Conservation (phyloP, 2,113 vertebrate genomes). For the Phodopus roborovskii region DNA sequence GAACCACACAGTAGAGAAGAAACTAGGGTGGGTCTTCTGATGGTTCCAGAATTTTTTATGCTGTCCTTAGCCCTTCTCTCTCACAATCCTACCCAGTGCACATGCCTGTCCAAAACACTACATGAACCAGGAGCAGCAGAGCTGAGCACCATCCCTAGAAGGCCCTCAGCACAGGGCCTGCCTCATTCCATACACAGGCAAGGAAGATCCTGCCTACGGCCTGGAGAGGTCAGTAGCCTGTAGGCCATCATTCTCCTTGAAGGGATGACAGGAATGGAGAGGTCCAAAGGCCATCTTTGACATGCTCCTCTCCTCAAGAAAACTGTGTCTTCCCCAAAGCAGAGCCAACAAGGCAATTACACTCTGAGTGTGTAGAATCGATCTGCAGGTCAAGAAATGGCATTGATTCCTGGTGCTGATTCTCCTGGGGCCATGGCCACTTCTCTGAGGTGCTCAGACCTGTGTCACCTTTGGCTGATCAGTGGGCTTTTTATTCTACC, state of each 20-base stretch:
- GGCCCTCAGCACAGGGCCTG: not conserved
- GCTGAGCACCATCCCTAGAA: not conserved
- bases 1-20: not conserved
- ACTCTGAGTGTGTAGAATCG: conserved; percentile 18
- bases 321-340: conserved; percentile 51
- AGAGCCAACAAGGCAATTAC: conserved; percentile 68
- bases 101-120: not conserved
- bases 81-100: not conserved
- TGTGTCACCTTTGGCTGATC: not conserved
- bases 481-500: not conserved
- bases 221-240: not conserved
- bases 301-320: not conserved
- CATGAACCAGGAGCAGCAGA: not conserved
- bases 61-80: not conserved
- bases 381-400: conserved; percentile 4
- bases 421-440: not conserved
- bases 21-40: not conserved
- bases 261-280: not conserved
- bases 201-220: not conserved
- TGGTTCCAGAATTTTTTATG: not conserved
- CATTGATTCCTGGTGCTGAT: conserved; percentile 3
- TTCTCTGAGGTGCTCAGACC: not conserved
- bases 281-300: not conserved
- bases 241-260: not conserved
- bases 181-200: not conserved